These are phyloP conservation scores for Lepidurus packardi DNA, from an alignment of 1,140 invertebrate species.

Conservation along the genomic window DNA sequence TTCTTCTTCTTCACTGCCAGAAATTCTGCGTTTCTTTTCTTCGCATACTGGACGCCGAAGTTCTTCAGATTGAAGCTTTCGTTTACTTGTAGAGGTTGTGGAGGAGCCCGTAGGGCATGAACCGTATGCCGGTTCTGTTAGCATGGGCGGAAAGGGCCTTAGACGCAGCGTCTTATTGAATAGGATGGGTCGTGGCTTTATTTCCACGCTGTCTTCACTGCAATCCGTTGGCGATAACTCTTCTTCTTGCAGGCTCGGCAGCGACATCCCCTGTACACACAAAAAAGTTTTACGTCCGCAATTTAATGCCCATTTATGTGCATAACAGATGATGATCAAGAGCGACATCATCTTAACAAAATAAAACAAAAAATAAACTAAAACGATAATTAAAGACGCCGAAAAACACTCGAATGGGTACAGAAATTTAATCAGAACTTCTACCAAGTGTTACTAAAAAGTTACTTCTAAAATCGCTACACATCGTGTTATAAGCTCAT, in stretches of 20 bases:
- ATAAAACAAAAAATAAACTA: no score
- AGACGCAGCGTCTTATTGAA: conserved; percentile 41
- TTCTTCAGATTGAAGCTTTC: conserved; percentile 39
- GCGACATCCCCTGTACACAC: not conserved
- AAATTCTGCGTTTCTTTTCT: conserved; percentile 37
- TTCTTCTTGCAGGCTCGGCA: conserved; percentile 40
- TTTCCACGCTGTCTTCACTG: conserved; percentile 69
- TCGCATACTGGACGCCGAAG: conserved; percentile 33
- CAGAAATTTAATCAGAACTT: no score
- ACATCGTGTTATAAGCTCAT: no score
- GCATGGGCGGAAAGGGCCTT: conserved; percentile 38
- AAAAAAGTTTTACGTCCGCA: not conserved
- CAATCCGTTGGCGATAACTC: conserved; percentile 56
- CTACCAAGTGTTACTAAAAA: no score
- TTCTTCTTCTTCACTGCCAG: conserved; percentile 36
- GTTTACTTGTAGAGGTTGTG: not conserved
- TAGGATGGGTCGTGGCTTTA: conserved; percentile 55
- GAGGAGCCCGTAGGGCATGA: conserved; percentile 5
- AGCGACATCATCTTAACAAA: no score
- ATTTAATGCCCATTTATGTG: no score
- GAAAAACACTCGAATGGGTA: no score
- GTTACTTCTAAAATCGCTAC: no score
- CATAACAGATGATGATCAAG: no score
- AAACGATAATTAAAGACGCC: no score
- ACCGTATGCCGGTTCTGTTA: conserved; percentile 30